phyloP scores from a whole-genome alignment of 2,888 invertebrate genomes.

The Mylabris sibirica region DNA sequence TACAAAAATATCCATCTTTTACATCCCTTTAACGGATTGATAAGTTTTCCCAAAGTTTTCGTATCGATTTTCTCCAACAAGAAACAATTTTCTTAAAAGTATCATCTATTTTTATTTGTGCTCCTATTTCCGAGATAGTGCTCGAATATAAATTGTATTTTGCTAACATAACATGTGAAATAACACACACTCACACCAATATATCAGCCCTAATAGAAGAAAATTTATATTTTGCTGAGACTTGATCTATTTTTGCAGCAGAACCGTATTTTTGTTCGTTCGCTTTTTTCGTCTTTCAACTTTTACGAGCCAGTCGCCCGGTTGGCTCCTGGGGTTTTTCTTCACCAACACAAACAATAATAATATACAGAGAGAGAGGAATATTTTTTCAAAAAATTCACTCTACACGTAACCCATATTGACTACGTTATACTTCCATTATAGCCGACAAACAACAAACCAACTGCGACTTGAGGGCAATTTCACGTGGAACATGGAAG shows the following conservation, averaged over 20 bases:
- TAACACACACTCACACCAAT: constrained; percentile 35
- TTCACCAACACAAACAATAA: constrained; percentile 38
- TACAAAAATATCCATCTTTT: not conserved
- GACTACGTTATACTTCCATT: not conserved
- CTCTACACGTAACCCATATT: constrained; percentile 22
- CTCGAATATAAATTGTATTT: constrained; percentile 15
- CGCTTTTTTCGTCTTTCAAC: constrained; percentile 34
- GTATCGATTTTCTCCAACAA: not conserved
- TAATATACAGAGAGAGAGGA: constrained; percentile 28
- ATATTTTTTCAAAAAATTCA: constrained; percentile 31
- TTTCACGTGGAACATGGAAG: constrained; percentile 23
- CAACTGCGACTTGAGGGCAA: not conserved
- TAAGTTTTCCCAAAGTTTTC: not conserved
- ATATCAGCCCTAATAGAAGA: constrained; percentile 40
- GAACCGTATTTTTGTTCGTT: constrained; percentile 50
- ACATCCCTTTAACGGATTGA: too few relatives aligned
- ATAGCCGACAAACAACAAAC: not conserved
- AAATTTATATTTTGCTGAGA: constrained; percentile 51
- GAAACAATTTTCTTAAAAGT: constrained; percentile 11
- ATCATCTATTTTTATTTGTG: constrained; percentile 12
- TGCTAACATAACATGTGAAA: constrained; percentile 24
- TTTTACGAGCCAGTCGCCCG: constrained; percentile 55
- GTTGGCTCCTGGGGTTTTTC: constrained; percentile 52
- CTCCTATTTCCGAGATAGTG: not conserved
- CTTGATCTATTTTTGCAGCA: constrained; percentile 53